Evolutionary conservation across 2,888 invertebrate genomes (phyloP).

Genomic region (Ichneumon xanthorius): DNA sequence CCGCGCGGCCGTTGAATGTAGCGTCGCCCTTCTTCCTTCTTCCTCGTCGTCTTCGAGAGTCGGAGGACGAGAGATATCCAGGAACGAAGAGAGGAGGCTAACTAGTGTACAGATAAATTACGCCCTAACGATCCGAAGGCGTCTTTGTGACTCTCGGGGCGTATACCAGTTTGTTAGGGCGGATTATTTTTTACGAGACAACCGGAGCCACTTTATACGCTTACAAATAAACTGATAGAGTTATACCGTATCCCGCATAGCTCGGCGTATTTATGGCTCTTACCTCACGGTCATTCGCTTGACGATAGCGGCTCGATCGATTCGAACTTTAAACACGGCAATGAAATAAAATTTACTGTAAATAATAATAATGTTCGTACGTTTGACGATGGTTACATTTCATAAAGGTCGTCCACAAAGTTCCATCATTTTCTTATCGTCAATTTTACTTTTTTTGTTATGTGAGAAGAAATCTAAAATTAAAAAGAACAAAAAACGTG

Average conservation of each 20-base stretch:
- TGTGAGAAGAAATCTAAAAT: no score
- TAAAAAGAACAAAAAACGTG: no score
- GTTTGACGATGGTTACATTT: no score
- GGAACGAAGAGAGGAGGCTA: conserved; percentile 61
- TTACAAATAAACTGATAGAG: conserved; percentile 66
- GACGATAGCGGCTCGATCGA: conserved; percentile 14
- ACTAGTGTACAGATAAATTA: conserved; percentile 74
- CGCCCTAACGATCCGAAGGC: conserved; percentile 70
- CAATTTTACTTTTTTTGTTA: no score
- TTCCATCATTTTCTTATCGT: no score
- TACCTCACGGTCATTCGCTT: conserved; percentile 11
- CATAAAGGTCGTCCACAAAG: no score
- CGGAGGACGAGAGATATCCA: conserved; percentile 42
- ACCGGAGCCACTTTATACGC: conserved; percentile 56
- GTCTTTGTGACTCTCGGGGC: conserved; percentile 70
- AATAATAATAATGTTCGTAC: background rate
- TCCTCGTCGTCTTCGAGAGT: conserved; percentile 15
- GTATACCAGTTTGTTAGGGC: conserved; percentile 72
- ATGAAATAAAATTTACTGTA: conserved; percentile 6
- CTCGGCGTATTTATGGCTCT: conserved; percentile 15
- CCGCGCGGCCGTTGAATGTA: conserved; percentile 29
- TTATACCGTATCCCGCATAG: conserved; percentile 47
- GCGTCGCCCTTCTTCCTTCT: conserved; percentile 39
- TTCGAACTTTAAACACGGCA: conserved; percentile 13
- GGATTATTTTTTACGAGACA: conserved; percentile 72